Percentiles rank a stretch among this genome's conserved stretches.
phyloP scores from a whole-genome alignment of 1,140 invertebrate species.

The Daktulosphaira vitifoliae region DNA sequence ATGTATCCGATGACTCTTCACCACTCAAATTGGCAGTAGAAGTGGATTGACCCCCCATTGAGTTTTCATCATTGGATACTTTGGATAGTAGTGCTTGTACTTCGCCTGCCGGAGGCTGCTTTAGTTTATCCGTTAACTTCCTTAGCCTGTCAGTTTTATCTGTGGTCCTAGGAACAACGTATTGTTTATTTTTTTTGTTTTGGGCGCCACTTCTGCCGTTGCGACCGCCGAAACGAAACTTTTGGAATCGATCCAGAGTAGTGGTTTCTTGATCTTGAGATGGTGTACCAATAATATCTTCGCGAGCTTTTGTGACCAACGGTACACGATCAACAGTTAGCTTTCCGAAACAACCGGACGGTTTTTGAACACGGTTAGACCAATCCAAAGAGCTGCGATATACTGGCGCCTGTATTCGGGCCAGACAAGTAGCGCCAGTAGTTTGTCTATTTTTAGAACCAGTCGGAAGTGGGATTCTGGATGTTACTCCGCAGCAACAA shows the following conservation, averaged over 20 bases:
- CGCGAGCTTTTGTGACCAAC: constrained; percentile 1
- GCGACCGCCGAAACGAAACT: constrained; percentile 53
- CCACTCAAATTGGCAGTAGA: constrained; percentile 14
- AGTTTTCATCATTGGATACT: background rate
- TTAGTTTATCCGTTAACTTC: constrained; percentile 65
- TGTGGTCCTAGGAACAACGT: constrained; percentile 44
- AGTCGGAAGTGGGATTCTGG: constrained; percentile 21
- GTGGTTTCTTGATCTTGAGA: constrained; percentile 22
- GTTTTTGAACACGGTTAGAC: constrained; percentile 33
- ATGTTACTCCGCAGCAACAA: constrained; percentile 13
- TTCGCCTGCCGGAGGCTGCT: constrained; percentile 41
- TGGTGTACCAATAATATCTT: constrained; percentile 1
- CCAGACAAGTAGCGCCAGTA: constrained; percentile 2
- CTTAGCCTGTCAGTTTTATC: constrained; percentile 60
- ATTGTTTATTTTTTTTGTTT: constrained; percentile 40
- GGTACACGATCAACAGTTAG: constrained; percentile 7
- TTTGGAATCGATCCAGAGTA: constrained; percentile 61
- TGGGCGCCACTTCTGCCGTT: constrained; percentile 41
- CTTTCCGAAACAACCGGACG: constrained; percentile 35
- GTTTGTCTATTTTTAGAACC: constrained; percentile 30
- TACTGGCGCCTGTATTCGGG: constrained; percentile 34
- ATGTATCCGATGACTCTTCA: constrained; percentile 41
- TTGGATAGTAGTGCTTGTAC: background rate
- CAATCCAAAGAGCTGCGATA: constrained; percentile 36
- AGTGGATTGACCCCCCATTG: background rate